Evolutionary conservation across 2,797 vertebrate genomes (phyloP).

Genomic region (Hydrophis major): DNA sequence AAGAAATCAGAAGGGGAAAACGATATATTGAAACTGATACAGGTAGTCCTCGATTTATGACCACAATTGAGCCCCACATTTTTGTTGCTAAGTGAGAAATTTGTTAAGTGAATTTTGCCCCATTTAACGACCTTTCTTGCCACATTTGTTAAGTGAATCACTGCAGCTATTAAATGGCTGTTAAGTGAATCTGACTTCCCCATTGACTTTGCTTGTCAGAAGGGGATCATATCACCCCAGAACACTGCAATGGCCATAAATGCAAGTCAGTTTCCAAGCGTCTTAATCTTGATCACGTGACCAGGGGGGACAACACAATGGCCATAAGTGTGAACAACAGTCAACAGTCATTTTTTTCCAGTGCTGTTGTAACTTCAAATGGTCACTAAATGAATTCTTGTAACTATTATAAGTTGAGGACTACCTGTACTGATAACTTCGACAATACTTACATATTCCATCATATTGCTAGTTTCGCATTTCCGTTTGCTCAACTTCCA

Average conservation of each 20-base stretch:
- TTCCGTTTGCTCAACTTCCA: slow-evolving; percentile 99
- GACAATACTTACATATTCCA: slow-evolving; percentile 81
- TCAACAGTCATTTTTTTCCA: neutral
- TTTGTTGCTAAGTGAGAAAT: neutral
- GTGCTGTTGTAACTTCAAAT: neutral
- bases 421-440: neutral
- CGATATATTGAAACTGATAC: neutral
- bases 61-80: neutral
- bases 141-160: neutral
- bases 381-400: neutral
- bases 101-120: neutral
- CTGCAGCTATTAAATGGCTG: neutral
- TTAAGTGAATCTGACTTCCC: neutral
- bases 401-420: neutral
- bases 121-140: neutral
- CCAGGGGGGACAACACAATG: neutral
- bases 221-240: neutral
- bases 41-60: neutral
- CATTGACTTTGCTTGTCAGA: neutral
- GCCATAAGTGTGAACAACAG: neutral
- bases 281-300: neutral
- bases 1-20: neutral
- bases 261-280: neutral
- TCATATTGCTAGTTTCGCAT: slow-evolving; percentile 99
- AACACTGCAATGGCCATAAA: neutral